Evolutionary conservation across 2,888 invertebrate genomes (phyloP).

Genomic region (Apocheima hispidaria): DNA sequence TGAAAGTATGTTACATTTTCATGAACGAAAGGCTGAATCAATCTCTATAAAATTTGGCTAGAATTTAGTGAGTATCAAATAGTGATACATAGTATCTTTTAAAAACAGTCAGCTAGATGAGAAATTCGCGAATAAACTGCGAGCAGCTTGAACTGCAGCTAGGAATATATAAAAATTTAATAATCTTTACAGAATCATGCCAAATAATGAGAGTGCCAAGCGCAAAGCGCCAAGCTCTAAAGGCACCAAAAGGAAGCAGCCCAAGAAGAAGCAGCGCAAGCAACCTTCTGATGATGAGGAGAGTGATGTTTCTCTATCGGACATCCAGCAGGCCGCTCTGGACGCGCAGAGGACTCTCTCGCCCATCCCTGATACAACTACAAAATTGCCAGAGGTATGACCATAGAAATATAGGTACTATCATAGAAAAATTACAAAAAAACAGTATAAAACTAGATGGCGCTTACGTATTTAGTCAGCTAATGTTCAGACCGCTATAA

Average conservation of each 20-base stretch:
- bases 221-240: conserved; percentile 28
- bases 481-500: too few relatives aligned
- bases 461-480: too few relatives aligned
- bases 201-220: conserved; percentile 36
- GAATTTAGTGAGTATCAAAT: too few relatives aligned
- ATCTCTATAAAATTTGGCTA: too few relatives aligned
- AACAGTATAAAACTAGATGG: too few relatives aligned
- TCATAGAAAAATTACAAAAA: too few relatives aligned
- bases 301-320: conserved; percentile 61
- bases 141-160: neutral
- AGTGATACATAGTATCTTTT: too few relatives aligned
- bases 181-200: conserved; percentile 20
- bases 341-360: conserved; percentile 73
- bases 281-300: conserved; percentile 67
- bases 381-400: conserved; percentile 88
- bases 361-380: conserved; percentile 84
- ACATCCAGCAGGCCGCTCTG: conserved; percentile 48
- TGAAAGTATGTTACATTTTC: too few relatives aligned
- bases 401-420: too few relatives aligned
- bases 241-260: conserved; percentile 12
- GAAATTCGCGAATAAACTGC: too few relatives aligned
- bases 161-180: neutral
- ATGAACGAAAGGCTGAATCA: too few relatives aligned
- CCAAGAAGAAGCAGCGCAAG: conserved; percentile 54
- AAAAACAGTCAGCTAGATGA: too few relatives aligned